A percentile compares a stretch with the other conserved stretches of the same genome.
phyloP scores from a whole-genome alignment of 1,140 invertebrate species.

The Drosophila fuyamai region DNA sequence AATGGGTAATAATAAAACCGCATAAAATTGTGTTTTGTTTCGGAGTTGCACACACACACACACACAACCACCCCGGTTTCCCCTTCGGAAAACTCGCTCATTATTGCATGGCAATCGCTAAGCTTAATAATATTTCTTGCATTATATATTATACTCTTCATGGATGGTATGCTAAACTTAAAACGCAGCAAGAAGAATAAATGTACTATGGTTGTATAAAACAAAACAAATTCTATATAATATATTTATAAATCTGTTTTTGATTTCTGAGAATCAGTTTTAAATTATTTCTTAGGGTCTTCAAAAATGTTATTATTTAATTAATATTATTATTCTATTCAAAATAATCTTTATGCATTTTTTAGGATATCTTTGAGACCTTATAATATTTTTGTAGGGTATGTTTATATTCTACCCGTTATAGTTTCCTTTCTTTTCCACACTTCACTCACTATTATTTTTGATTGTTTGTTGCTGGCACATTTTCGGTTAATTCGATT shows the following conservation, averaged over 20 bases:
- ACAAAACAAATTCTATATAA: too few relatives aligned
- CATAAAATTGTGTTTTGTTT: constrained; percentile 74
- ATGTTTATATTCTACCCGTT: not conserved
- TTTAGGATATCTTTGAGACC: not conserved
- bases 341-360: too few relatives aligned
- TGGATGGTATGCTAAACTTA: not conserved
- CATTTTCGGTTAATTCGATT: constrained; percentile 43
- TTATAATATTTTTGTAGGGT: not conserved
- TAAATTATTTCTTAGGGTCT: too few relatives aligned
- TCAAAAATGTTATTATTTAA: too few relatives aligned
- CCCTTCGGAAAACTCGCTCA: constrained; percentile 22
- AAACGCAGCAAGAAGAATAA: too few relatives aligned
- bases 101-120: constrained; percentile 24
- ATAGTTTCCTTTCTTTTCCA: constrained; percentile 13
- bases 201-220: too few relatives aligned
- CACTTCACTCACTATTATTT: constrained; percentile 22
- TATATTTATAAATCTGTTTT: too few relatives aligned
- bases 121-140: constrained; percentile 40
- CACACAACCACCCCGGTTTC: constrained; percentile 12
- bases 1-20: constrained; percentile 58
- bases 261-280: too few relatives aligned
- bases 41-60: constrained; percentile 62
- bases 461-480: constrained; percentile 24
- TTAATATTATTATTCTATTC: too few relatives aligned
- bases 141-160: constrained; percentile 19